These are phyloP conservation scores for Perca fluviatilis DNA, from an alignment of 2,113 vertebrate species.

Conservation along the genomic window DNA sequence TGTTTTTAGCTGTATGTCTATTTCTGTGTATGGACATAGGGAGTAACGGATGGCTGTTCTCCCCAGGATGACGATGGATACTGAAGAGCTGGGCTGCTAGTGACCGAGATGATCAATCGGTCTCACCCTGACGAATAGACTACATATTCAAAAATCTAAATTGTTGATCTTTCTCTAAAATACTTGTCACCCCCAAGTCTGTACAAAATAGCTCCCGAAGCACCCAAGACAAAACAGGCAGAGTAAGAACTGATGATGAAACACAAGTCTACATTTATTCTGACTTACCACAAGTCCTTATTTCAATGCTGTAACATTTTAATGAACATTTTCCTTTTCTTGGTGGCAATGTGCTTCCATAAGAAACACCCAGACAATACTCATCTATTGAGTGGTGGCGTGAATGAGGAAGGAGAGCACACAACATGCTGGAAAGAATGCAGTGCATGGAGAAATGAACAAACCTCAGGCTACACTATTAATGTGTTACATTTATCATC, in stretches of 20 bases:
- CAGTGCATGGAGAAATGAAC: constrained; percentile 23
- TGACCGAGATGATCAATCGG: neutral
- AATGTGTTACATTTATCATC: constrained; percentile 6
- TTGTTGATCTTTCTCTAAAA: too few species aligned
- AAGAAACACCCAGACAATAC: constrained; percentile 1
- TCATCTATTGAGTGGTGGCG: constrained; percentile 54
- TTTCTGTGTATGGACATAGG: too few species aligned
- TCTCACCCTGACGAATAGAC: too few species aligned
- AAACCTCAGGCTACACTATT: constrained; percentile 28
- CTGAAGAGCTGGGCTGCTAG: neutral
- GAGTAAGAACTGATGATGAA: too few species aligned
- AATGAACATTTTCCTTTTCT: neutral
- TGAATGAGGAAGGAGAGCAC: constrained; percentile 44
- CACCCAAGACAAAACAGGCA: too few species aligned
- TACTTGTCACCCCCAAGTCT: too few species aligned
- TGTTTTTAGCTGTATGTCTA: too few species aligned
- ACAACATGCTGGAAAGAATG: constrained; percentile 59
- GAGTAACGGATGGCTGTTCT: neutral
- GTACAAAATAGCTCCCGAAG: too few species aligned
- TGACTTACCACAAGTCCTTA: too few species aligned
- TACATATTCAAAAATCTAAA: too few species aligned
- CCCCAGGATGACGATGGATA: neutral
- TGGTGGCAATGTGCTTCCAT: constrained; percentile 23
- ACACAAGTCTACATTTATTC: too few species aligned
- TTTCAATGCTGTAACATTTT: neutral